Percentiles rank a stretch among this genome's conserved stretches.
phyloP scores from a whole-genome alignment of 1,140 invertebrate species.

The Rhagoletis zephyria region DNA sequence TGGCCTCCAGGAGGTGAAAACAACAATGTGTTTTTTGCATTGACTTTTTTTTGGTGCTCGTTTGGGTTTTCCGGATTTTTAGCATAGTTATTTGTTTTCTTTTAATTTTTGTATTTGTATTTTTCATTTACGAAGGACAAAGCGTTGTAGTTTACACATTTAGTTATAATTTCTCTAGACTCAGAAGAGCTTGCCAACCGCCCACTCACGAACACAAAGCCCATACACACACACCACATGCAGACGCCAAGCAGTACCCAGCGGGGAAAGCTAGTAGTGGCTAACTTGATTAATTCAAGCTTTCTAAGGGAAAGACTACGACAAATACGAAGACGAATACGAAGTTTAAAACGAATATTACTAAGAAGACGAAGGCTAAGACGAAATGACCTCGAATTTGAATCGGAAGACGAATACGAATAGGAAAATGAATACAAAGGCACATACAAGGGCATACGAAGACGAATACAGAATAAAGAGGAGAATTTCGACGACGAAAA shows the following conservation, averaged over 20 bases:
- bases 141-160: constrained; percentile 9
- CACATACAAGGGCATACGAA: too few species aligned
- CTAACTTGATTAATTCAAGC: too few species aligned
- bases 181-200: not conserved
- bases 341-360: too few species aligned
- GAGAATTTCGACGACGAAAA: too few species aligned
- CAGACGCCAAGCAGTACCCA: not conserved
- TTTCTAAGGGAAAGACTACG: too few species aligned
- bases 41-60: not conserved
- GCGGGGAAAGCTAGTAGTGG: too few species aligned
- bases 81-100: not conserved
- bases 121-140: not conserved
- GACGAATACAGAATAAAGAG: too few species aligned
- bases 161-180: constrained; percentile 23
- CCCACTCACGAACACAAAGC: not conserved
- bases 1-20: constrained; percentile 29
- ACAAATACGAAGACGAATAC: too few species aligned
- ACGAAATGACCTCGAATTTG: too few species aligned
- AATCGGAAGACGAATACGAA: too few species aligned
- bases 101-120: not conserved
- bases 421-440: too few species aligned
- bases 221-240: not conserved
- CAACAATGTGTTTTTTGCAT: not conserved
- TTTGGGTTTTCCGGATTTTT: constrained; percentile 17
- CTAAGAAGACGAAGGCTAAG: too few species aligned